These are phyloP conservation scores for Cataglyphis cursor DNA, from an alignment of 2,888 invertebrate species.

Conservation along the genomic window DNA sequence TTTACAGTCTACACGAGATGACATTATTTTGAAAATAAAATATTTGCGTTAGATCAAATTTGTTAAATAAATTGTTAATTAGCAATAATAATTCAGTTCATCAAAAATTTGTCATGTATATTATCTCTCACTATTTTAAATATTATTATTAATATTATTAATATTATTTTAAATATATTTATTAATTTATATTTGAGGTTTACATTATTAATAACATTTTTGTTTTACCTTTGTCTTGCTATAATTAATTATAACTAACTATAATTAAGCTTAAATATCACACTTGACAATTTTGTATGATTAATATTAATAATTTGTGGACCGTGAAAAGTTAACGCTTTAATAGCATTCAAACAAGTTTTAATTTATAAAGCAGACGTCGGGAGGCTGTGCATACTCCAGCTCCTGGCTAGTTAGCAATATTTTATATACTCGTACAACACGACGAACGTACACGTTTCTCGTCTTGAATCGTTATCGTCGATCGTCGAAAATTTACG, in stretches of 20 bases:
- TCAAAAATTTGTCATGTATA: constrained; percentile 20
- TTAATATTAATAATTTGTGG: background rate
- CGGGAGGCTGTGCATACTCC: constrained; percentile 84
- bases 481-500: constrained; percentile 41
- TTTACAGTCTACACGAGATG: constrained; percentile 1
- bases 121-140: constrained; percentile 14
- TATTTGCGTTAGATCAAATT: constrained; percentile 39
- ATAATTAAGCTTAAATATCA: background rate
- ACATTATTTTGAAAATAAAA: constrained; percentile 23
- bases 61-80: constrained; percentile 56
- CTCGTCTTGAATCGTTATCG: constrained; percentile 53
- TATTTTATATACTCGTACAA: constrained; percentile 21
- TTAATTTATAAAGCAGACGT: constrained; percentile 49
- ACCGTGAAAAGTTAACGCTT: constrained; percentile 20
- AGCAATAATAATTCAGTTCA: constrained; percentile 51
- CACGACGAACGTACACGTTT: constrained; percentile 21
- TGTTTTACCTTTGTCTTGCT: background rate
- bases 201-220: background rate
- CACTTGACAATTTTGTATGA: background rate
- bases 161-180: background rate
- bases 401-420: constrained; percentile 74
- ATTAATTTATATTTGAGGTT: background rate
- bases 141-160: background rate
- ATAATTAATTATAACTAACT: background rate
- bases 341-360: constrained; percentile 13